Evolutionary conservation across 23 tunicate genomes (phyloP), one percentile per base, ranked within the genome.

Genomic region (Ciona savignyi): DNA sequence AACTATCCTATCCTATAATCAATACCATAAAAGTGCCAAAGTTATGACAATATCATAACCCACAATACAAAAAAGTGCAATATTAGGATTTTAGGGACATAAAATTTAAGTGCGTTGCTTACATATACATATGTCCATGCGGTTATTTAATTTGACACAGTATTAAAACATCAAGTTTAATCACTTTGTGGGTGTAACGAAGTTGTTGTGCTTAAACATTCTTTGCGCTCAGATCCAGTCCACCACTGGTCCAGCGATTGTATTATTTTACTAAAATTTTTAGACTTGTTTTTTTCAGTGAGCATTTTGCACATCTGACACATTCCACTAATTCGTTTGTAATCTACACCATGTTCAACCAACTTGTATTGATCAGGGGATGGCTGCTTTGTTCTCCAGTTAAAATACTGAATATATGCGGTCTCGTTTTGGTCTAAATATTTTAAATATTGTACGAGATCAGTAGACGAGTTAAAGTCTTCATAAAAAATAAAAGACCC

Each of bases 401-500:
- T 63, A 63, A 63, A 63, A 63, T 63, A 63, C 28, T 63, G 24
- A 9, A 25, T 25, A 25, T 63, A 63, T 11, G 67, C 67, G 4
- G 67, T 63, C 4, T 23, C 28, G 24, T 63, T 63, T n/a, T 20
- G 4, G 67, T 63, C 28, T 63, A 63, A 63, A 63, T 63, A 63
- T 9, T 63, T 23, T n/a, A 63, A n/a, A 25, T 63, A 63, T 23
- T 63, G 24, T 9, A 63, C 67, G 4, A 63, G 67, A 9, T 63
- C 24, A 9, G 26, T 22, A 63, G 67, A n/a, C 4, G 67, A 63
- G 6, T 23, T 4, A 63, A 63, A 63, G 22, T 63, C 67, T 25
- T 63, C 67, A 63, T 63, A 63, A 63, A 63, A 63, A 9, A 63
- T 63, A 63, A 9, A 63, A n/a, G 67, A 63, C 22, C 67, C 67